A percentile compares a stretch with the other conserved stretches of the same genome.
These are phyloP conservation scores for Achatina immaculata DNA, from an alignment of 1,140 invertebrate genomes.

Conservation along the genomic window DNA sequence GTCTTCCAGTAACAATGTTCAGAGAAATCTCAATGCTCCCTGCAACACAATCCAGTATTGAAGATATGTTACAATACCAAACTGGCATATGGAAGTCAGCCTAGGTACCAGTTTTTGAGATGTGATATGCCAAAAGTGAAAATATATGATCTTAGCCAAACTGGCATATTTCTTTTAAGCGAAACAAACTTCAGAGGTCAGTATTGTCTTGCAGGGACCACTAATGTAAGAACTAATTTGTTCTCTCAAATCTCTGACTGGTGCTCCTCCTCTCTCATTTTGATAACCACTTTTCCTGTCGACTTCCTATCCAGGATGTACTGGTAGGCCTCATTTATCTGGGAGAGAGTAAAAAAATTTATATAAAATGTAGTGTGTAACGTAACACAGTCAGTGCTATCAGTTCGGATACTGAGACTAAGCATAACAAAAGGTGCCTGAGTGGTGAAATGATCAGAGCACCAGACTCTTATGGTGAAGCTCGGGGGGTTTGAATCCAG, in stretches of 20 bases:
- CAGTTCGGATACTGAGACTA: too few species aligned
- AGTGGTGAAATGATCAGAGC: too few species aligned
- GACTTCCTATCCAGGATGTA: slow-evolving; percentile 10
- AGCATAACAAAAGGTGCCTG: too few species aligned
- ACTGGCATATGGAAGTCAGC: not conserved
- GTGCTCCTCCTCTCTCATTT: slow-evolving; percentile 7
- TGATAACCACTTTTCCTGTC: slow-evolving; percentile 25
- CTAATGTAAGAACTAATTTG: not conserved
- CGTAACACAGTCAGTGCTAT: too few species aligned
- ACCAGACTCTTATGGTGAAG: too few species aligned
- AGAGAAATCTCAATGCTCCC: too few species aligned
- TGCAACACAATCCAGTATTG: too few species aligned
- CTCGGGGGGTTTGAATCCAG: too few species aligned
- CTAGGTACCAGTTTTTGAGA: not conserved
- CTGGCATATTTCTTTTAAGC: not conserved
- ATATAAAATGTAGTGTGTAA: too few species aligned
- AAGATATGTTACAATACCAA: not conserved
- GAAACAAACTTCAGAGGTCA: not conserved
- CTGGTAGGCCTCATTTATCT: slow-evolving; percentile 36
- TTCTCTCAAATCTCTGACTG: not conserved
- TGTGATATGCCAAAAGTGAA: not conserved
- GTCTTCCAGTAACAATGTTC: too few species aligned
- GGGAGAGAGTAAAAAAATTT: not conserved
- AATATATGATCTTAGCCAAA: not conserved
- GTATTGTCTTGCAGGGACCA: not conserved